These are phyloP conservation scores for Felis catus DNA, from an alignment of 2,113 vertebrate species.

Conservation along the genomic window F.catus_Fca126_mat1.0 CM031417.1:98203501-98204000, in stretches of 20 bases:
- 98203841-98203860: conserved; percentile 14
- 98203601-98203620: neutral
- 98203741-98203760: neutral
- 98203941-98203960: neutral
- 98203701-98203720: neutral
- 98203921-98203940: neutral
- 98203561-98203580: neutral
- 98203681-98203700: neutral
- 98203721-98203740: neutral
- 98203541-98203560: neutral
- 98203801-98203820: neutral
- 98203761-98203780: neutral
- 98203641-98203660: neutral
- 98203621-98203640: neutral
- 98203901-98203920: neutral
- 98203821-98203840: neutral
- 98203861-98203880: conserved; percentile 25
- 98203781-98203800: neutral
- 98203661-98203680: neutral
- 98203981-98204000: neutral
- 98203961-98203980: neutral
- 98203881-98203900: conserved; percentile 10
- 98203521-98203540: neutral
- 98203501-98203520: neutral
- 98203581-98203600: neutral